Base-by-base conservation (phyloP, 2,113 vertebrate species). In the Gobius niger region DNA sequence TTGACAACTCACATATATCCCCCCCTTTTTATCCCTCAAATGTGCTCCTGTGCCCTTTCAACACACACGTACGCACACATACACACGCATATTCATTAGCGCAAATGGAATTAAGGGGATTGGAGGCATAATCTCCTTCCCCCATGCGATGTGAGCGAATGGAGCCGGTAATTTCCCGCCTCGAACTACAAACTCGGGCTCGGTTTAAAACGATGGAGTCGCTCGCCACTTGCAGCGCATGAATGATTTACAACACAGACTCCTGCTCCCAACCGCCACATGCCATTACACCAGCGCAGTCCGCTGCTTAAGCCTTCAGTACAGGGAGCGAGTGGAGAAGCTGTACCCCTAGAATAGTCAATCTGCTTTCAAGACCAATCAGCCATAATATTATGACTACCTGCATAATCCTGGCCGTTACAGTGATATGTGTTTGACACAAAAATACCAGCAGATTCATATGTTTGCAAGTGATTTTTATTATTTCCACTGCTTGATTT, bases 41-140 rank as follows among this genome's bases (percentile, higher is more conserved):
- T 77, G 19, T 65, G 2, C 61, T 41, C 42, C 42, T 44, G 13
- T 6, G 44, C 5, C 49, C n/a, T 60, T 65, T 59, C 9, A 49
- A 47, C 49, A 34, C 54, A 34, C 67, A 34, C 60, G 14, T 57
- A 40, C 57, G 60, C 63, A 70, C 75, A 79, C 69, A n/a, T 57
- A 40, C 57, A 63, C 63, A 68, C 75, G 77, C 69, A 80, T 9
- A 82, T 84, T 85, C 84, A 89, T 91, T 83, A 85, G 82, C 75
- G 83, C 75, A 84, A 91, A 85, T 86, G 75, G 85, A 89, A 89
- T 89, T 87, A 86, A 67, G 67, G 78, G 85, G 83, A 87, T 88
- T 88, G 78, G 67, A 79, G 60, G 71, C 67, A 82, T 90, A 88
- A 87, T 88, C 82, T 85, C 62, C 77, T 78, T 88, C 82, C 83